A percentile compares a stretch with the other conserved stretches of the same genome.
phyloP scores from a whole-genome alignment of 2,113 vertebrate genomes.

The Hyla sarda region DNA sequence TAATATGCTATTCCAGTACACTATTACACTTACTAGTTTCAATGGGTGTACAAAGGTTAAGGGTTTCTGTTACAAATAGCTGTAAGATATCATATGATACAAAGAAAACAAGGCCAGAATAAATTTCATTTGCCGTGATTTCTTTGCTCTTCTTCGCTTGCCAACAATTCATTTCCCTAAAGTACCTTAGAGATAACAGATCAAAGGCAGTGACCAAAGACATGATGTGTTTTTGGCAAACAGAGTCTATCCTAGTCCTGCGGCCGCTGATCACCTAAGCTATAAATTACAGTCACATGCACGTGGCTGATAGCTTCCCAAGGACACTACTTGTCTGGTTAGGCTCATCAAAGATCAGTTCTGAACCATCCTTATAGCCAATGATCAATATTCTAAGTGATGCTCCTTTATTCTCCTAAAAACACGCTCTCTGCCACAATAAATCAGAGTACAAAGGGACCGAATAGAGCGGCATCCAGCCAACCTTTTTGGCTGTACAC shows the following conservation, averaged over 20 bases:
- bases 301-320: neutral
- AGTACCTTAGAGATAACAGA: neutral
- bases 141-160: neutral
- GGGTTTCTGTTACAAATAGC: neutral
- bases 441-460: constrained; percentile 57
- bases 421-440: constrained; percentile 38
- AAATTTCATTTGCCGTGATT: neutral
- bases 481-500: constrained; percentile 56
- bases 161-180: neutral
- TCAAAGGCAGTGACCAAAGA: constrained; percentile 5
- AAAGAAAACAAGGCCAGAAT: neutral
- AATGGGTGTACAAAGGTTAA: no score
- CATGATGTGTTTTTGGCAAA: constrained; percentile 6
- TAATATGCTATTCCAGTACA: neutral
- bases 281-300: constrained; percentile 13
- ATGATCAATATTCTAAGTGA: constrained; percentile 55
- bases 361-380: constrained; percentile 33
- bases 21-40: no score
- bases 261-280: constrained; percentile 1
- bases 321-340: constrained; percentile 32
- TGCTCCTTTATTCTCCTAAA: constrained; percentile 28
- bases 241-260: neutral
- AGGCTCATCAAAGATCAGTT: constrained; percentile 35
- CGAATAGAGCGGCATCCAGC: constrained; percentile 53
- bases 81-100: neutral